A percentile compares a stretch with the other conserved stretches of the same genome.
phyloP scores from a whole-genome alignment of 2,797 vertebrate species.

The Lepidocolaptes lacrymiger region DNA sequence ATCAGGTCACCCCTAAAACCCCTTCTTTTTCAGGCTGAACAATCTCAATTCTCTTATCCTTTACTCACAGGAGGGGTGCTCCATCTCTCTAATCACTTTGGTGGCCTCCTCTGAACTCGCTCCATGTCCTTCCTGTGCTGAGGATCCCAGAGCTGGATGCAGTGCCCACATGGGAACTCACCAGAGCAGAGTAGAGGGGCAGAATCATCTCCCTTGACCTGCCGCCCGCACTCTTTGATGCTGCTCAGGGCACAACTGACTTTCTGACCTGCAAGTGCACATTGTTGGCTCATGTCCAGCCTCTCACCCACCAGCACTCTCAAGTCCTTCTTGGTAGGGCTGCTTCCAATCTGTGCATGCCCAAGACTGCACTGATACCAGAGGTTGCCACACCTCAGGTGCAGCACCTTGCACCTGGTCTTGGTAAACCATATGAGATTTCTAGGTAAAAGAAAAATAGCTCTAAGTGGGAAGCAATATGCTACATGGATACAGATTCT shows the following conservation, averaged over 20 bases:
- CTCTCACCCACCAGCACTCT: rapidly evolving
- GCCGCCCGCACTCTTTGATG: rapidly evolving
- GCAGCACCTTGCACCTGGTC: not conserved
- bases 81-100: not conserved
- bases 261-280: not conserved
- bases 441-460: not conserved
- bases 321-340: not conserved
- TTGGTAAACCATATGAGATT: not conserved
- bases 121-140: not conserved
- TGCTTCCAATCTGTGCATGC: not conserved
- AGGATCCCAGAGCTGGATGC: not conserved
- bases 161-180: rapidly evolving
- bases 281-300: not conserved
- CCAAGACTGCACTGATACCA: too few relatives aligned
- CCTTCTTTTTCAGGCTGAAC: not conserved
- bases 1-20: not conserved
- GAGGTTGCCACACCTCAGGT: not conserved
- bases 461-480: not conserved
- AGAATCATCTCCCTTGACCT: rapidly evolving
- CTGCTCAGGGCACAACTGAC: rapidly evolving
- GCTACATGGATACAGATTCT: rapidly evolving
- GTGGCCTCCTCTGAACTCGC: not conserved
- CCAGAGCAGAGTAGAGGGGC: not conserved
- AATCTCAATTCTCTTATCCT: not conserved
- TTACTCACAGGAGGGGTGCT: not conserved